Evolutionary conservation across 2,888 invertebrate genomes (phyloP), one percentile per base, ranked within the genome.

Genomic region (Heliconius charithonia): DNA sequence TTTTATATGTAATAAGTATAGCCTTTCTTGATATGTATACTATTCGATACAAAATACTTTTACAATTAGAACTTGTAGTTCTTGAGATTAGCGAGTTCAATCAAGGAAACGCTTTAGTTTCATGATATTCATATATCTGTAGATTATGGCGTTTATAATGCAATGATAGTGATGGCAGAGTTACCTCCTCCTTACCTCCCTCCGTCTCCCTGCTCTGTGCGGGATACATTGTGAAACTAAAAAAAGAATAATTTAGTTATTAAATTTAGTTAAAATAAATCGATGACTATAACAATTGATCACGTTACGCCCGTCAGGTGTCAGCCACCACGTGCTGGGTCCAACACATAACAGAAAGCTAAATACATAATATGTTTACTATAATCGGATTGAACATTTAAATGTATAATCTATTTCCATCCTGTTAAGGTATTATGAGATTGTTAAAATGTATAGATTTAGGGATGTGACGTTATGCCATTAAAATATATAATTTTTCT

Each of bases 361-460:
- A 41, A 69, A 41, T 16, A 67, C 6, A 25, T 69, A 69, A 69
- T 41, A 41, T 41, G 13, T 41, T 69, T 69, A 69, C 41, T 69
- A 45, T 41, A 69, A 69, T 69, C 41, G 41, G 41, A 69, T 69
- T 69, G 41, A n/a, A 16, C 7, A 67, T 41, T 69, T 41, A 41
- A 67, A 69, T 69, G 27, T 69, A 69, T 69, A 45, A 69, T 41
- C 25, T 69, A 69, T 41, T 69, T 19, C 16, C 16, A 69, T 69
- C 41, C 69, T 27, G 45, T 69, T 69, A 45, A 45, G 16, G n/a
- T 25, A 45, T 41, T 67, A 67, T 37, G 12, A 13, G 37, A 41
- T 10, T 67, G 67, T 67, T 41, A 67, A 45, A 69, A 41, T 41
- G 25, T 69, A 6, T 25, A 4, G 41, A 69, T 41, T 37, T 37